Conservation (phyloP, 2,797 vertebrate species). For the Ctenochaetus hawaiiensis region DNA sequence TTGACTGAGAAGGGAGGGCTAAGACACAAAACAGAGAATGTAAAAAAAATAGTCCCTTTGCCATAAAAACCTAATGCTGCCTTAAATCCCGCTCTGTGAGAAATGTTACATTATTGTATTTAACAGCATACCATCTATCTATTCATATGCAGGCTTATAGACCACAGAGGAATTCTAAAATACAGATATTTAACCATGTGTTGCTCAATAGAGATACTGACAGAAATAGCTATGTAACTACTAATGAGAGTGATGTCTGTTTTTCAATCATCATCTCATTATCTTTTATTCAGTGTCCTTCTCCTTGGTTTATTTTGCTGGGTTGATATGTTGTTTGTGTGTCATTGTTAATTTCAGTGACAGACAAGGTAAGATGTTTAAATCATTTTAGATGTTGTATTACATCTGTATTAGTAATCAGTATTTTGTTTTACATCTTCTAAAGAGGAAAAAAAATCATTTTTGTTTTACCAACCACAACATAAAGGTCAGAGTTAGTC, state of each 20-base stretch:
- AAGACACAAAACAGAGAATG: slow-evolving; percentile 7
- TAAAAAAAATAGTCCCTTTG: slow-evolving; percentile 1
- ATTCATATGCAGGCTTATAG: background rate
- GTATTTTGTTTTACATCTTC: too few species aligned
- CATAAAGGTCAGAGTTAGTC: background rate
- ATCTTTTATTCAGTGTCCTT: too few species aligned
- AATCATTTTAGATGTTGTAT: background rate
- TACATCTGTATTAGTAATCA: too few species aligned
- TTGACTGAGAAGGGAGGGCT: background rate
- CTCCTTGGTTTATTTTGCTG: background rate
- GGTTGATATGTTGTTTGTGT: background rate
- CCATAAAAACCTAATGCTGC: background rate
- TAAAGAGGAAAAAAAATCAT: background rate
- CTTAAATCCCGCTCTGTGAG: background rate
- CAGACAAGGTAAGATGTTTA: background rate
- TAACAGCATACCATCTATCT: background rate
- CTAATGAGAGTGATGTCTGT: background rate
- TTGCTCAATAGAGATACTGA: background rate
- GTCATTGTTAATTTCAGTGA: background rate
- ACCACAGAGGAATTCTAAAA: background rate
- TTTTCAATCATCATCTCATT: background rate
- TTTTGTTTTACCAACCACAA: background rate
- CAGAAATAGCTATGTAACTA: background rate
- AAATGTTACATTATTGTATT: background rate
- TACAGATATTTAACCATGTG: background rate